Evolutionary conservation across 2,797 vertebrate species (phyloP).

Genomic region (Poecile montanus): DNA sequence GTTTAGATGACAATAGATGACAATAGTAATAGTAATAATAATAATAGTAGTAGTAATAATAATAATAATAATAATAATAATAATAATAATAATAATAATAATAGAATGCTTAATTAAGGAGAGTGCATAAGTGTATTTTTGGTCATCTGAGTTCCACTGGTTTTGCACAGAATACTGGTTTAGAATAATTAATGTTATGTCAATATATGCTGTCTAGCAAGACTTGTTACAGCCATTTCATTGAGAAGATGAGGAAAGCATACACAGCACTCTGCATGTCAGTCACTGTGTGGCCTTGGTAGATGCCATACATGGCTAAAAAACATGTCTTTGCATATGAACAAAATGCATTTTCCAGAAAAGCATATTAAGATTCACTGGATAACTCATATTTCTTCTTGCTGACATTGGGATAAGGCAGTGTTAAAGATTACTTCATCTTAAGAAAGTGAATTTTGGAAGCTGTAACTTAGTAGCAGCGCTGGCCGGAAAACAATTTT

Average conservation of each 20-base stretch:
- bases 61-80: no score
- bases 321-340: neutral
- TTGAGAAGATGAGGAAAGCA: neutral
- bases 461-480: neutral
- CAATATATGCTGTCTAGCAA: neutral
- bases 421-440: neutral
- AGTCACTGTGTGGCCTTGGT: neutral
- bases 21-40: neutral
- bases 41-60: neutral
- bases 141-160: neutral
- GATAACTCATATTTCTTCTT: neutral
- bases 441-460: neutral
- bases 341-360: neutral
- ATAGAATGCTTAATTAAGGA: neutral
- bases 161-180: neutral
- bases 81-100: neutral
- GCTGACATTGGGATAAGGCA: neutral
- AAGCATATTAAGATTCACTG: neutral
- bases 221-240: neutral
- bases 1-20: neutral
- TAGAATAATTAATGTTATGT: neutral
- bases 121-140: neutral
- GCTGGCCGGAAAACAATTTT: neutral
- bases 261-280: neutral
- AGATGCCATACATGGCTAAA: neutral